Conservation (phyloP, 2,797 vertebrate genomes). For the Rhinoraja longicauda region DNA sequence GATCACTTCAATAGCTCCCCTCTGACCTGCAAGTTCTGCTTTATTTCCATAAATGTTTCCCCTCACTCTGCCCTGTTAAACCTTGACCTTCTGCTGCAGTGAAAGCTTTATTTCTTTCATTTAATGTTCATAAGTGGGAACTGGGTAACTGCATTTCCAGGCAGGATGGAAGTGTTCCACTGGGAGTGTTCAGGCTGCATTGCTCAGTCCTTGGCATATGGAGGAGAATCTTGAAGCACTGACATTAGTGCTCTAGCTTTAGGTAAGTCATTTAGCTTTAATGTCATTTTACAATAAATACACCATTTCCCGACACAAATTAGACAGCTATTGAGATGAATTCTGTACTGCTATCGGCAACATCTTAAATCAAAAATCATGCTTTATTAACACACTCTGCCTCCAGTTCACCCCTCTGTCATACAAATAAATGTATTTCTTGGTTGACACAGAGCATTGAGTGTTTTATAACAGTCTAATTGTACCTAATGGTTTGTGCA, state of each 20-base stretch:
- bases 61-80: slow-evolving; percentile 33
- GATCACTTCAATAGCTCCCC: slow-evolving; percentile 35
- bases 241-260: slow-evolving; percentile 66
- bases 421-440: slow-evolving; percentile 70
- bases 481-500: slow-evolving; percentile 99
- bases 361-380: slow-evolving; percentile 74
- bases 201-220: slow-evolving; percentile 55
- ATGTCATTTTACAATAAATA: slow-evolving; percentile 76
- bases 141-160: slow-evolving; percentile 55
- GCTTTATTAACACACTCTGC: slow-evolving; percentile 65
- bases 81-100: slow-evolving; percentile 28
- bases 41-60: slow-evolving; percentile 37
- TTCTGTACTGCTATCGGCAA: slow-evolving; percentile 70
- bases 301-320: slow-evolving; percentile 72
- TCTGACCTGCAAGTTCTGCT: neutral
- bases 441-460: slow-evolving; percentile 85
- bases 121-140: slow-evolving; percentile 60
- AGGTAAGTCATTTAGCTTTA: slow-evolving; percentile 73
- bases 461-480: slow-evolving; percentile 99
- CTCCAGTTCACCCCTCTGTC: slow-evolving; percentile 54
- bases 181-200: slow-evolving; percentile 53
- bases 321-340: slow-evolving; percentile 79
- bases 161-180: slow-evolving; percentile 54
- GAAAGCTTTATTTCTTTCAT: slow-evolving; percentile 55
- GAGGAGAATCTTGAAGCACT: slow-evolving; percentile 58